These are phyloP conservation scores for Chymomyza costata DNA, from an alignment of 1,140 invertebrate species.

Conservation along the genomic window DNA sequence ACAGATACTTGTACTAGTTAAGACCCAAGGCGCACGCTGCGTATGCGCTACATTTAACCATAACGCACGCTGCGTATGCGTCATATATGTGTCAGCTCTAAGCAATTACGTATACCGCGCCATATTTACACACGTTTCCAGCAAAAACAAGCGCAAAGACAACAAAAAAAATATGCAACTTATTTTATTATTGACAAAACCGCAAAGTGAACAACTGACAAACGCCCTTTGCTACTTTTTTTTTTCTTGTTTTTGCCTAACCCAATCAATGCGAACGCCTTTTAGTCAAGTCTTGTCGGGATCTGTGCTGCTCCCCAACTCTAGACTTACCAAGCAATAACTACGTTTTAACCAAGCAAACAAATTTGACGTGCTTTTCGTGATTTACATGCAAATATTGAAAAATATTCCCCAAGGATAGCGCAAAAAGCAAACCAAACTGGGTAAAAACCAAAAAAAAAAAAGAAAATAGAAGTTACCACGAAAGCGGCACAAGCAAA, in stretches of 20 bases:
- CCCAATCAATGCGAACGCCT: slow-evolving; percentile 65
- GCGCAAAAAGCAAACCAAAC: slow-evolving; percentile 60
- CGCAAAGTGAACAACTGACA: slow-evolving; percentile 26
- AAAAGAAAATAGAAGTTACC: not conserved
- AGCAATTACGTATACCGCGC: slow-evolving; percentile 37
- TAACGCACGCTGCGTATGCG: slow-evolving; percentile 42
- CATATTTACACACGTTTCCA: no score
- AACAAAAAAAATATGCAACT: slow-evolving; percentile 62
- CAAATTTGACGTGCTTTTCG: slow-evolving; percentile 74
- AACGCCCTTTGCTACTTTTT: slow-evolving; percentile 17
- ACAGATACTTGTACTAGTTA: no score
- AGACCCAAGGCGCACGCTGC: no score
- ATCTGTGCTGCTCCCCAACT: no score
- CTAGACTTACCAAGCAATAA: slow-evolving; percentile 51
- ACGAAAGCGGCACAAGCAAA: slow-evolving; percentile 11
- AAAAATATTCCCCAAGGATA: slow-evolving; percentile 73
- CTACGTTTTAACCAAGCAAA: slow-evolving; percentile 71
- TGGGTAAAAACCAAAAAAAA: slow-evolving; percentile 17
- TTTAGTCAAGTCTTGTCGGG: slow-evolving; percentile 17
- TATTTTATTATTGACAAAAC: slow-evolving; percentile 70
- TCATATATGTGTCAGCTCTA: no score
- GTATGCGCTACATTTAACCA: no score
- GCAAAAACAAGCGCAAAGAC: slow-evolving; percentile 55
- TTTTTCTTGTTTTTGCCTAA: slow-evolving; percentile 57
- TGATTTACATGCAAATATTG: slow-evolving; percentile 75